Base-by-base conservation (phyloP, 2,888 invertebrate genomes). In the Cephonodes hylas region DNA sequence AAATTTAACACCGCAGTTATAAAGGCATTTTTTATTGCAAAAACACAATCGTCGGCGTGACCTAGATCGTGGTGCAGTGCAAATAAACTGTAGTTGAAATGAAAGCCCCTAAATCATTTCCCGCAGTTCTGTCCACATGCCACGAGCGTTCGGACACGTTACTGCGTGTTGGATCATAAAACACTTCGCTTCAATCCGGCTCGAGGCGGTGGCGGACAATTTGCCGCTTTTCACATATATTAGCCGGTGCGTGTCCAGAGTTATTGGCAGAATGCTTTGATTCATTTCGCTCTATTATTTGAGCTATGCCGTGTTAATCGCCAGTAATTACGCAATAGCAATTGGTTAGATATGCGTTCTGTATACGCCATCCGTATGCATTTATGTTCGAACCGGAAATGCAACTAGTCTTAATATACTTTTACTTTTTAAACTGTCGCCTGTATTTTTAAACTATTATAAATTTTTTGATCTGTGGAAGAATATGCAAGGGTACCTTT, bases 61-160 rank as follows among this genome's bases (percentile, higher is more conserved):
- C 53, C 53, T 53, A 53, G 18, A 53, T 53, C 15, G 45, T 10
- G 48, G 4, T 60, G 38, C 46, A 71, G 70, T 77, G 74, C 76
- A 80, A 84, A 85, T 80, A 84, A 78, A 83, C 76, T 79, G 74
- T 80, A 77, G 72, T 73, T 70, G 80, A 86, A 86, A 88, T 88
- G 86, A 88, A 87, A 84, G 74, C 79, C 70, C 68, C 77, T 89
- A 88, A 88, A 89, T 89, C 88, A 86, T 81, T 74, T 66, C 61
- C 75, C 69, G 84, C 82, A 83, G 80, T 86, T 85, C 79, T 82
- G 84, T 86, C 86, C 86, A 86, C 85, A 83, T 88, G 88, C 82
- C 82, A 84, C 87, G 73, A 70, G 71, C 79, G 75, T 69, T 73
- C 76, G 76, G 76, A 78, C 77, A 75, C 73, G 79, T 79, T 71